A percentile compares a stretch with the other conserved stretches of the same genome.
These are phyloP conservation scores for Corythucha ciliata DNA, from an alignment of 2,888 invertebrate genomes.

Conservation along the genomic window DNA sequence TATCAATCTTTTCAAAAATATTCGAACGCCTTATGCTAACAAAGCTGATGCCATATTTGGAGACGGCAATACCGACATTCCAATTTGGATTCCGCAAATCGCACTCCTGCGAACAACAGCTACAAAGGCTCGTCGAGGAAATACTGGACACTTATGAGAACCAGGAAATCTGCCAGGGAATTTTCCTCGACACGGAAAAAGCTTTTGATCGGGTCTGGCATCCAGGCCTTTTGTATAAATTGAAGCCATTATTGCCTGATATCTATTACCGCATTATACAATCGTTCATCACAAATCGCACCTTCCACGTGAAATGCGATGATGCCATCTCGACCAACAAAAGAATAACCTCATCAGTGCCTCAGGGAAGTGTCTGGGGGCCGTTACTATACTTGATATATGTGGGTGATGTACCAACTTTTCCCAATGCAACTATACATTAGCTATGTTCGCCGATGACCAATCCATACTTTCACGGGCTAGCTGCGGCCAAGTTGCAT, in stretches of 20 bases:
- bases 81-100: conserved; percentile 8
- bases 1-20: conserved; percentile 5
- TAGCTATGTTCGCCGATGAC: conserved; percentile 9
- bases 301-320: too few relatives aligned
- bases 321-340: too few relatives aligned
- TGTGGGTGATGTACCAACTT: too few relatives aligned
- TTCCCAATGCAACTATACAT: too few relatives aligned
- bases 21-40: conserved; percentile 1
- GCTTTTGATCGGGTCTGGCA: too few relatives aligned
- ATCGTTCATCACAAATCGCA: conserved; percentile 5
- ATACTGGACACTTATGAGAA: conserved; percentile 8
- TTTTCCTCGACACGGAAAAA: conserved; percentile 6
- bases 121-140: conserved; percentile 9
- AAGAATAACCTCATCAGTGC: too few relatives aligned
- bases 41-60: conserved; percentile 1
- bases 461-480: conserved; percentile 2
- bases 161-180: conserved; percentile 10
- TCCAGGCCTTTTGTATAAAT: not conserved
- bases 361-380: too few relatives aligned
- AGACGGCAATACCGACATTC: not conserved
- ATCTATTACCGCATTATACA: conserved; percentile 1
- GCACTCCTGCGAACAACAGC: conserved; percentile 7
- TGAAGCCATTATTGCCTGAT: not conserved
- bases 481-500: too few relatives aligned
- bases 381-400: too few relatives aligned